Evolutionary conservation across 2,797 vertebrate genomes (phyloP).

Genomic region (Gastrophryne carolinensis): DNA sequence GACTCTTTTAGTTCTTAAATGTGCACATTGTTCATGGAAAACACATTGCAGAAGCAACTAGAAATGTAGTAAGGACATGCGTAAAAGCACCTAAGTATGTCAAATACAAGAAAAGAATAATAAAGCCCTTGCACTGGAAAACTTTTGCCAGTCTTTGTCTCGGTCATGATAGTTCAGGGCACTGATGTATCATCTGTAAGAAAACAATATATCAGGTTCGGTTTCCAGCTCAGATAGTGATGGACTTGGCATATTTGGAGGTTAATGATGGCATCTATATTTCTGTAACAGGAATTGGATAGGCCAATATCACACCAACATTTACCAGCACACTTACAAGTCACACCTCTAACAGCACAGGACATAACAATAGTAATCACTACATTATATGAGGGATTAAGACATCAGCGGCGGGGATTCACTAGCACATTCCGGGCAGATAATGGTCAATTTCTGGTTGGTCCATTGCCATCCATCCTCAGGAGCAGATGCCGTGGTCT

Average conservation of each 20-base stretch:
- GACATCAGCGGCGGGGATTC: not conserved
- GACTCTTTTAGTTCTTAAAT: no score
- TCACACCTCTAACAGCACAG: not conserved
- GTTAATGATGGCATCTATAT: not conserved
- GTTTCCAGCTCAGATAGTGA: not conserved
- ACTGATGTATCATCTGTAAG: not conserved
- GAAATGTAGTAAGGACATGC: no score
- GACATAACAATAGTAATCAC: not conserved
- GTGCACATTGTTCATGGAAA: no score
- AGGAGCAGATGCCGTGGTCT: not conserved
- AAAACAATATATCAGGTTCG: not conserved
- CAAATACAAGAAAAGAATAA: no score
- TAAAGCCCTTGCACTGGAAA: no score
- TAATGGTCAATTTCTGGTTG: not conserved
- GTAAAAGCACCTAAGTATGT: no score
- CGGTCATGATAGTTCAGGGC: no score
- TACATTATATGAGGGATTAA: constrained; percentile 1
- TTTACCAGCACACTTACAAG: not conserved
- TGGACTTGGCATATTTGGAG: not conserved
- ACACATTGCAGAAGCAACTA: no score
- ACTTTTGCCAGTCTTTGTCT: no score
- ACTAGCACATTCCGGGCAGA: not conserved
- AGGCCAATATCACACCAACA: not conserved
- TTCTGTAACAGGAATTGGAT: not conserved
- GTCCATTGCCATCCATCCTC: not conserved